Evolutionary conservation across 2,797 vertebrate genomes (phyloP).

Genomic region (Steatocranus sp.): DNA sequence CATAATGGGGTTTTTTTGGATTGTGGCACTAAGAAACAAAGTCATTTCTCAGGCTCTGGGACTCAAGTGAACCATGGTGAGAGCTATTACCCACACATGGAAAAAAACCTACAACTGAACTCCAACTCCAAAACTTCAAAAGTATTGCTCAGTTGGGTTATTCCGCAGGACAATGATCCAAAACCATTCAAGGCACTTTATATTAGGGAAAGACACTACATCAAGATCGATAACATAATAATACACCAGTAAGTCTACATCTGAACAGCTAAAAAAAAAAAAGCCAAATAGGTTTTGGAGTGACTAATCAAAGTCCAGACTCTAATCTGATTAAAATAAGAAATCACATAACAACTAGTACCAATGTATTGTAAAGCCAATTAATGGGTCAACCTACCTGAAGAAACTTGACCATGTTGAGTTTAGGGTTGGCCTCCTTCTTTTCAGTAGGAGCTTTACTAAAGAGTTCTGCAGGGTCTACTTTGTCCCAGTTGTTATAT

Average conservation of each 20-base stretch:
- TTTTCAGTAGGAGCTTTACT: slow-evolving; percentile 97
- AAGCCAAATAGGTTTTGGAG: background rate
- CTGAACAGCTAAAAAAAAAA: background rate
- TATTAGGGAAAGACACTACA: background rate
- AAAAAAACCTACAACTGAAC: background rate
- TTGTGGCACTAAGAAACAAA: background rate
- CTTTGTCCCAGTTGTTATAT: slow-evolving; percentile 98
- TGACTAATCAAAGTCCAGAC: background rate
- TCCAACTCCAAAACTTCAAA: background rate
- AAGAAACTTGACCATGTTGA: slow-evolving; percentile 96
- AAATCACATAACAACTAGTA: background rate
- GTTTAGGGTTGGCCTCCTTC: slow-evolving; percentile 96
- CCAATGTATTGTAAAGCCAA: background rate
- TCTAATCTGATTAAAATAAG: background rate
- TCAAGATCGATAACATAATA: background rate
- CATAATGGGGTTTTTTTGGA: no score
- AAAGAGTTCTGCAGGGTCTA: slow-evolving; percentile 96
- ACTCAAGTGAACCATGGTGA: background rate
- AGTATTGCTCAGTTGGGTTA: background rate
- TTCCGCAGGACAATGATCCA: background rate
- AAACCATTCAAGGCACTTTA: background rate
- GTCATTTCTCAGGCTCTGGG: background rate
- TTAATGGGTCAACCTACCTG: slow-evolving; percentile 73
- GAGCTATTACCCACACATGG: background rate
- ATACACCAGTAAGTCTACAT: background rate